A percentile compares a stretch with the other conserved stretches of the same genome.
Conservation (phyloP, 2,113 vertebrate species). For the Vombatus ursinus region DNA sequence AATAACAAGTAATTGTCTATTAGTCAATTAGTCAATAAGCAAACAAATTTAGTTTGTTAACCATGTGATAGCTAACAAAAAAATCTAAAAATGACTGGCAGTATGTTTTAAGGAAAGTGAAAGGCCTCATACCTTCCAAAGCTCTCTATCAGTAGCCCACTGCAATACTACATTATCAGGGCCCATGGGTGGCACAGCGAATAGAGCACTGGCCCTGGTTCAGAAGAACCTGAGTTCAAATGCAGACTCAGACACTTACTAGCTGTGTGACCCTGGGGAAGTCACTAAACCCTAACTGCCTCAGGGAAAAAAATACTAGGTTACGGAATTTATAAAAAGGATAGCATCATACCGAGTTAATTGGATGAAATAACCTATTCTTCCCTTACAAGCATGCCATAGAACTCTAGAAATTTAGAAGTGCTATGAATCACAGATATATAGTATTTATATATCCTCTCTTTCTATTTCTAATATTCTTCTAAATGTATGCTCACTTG, state of each 20-base stretch:
- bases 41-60: neutral
- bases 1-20: neutral
- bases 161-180: neutral
- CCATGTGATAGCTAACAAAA: neutral
- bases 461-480: neutral
- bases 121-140: neutral
- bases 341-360: neutral
- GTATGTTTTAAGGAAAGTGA: neutral
- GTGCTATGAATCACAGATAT: neutral
- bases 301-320: neutral
- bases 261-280: neutral
- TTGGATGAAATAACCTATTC: neutral
- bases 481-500: neutral
- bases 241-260: neutral
- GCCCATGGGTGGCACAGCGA: neutral
- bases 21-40: neutral
- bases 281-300: neutral
- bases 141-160: neutral
- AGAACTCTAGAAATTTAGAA: neutral
- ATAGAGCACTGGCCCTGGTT: neutral
- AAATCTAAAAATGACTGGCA: neutral
- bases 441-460: neutral
- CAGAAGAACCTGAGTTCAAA: neutral
- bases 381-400: neutral
- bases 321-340: neutral